Evolutionary conservation across 2,113 vertebrate species (phyloP).

Genomic region (Lota lota): DNA sequence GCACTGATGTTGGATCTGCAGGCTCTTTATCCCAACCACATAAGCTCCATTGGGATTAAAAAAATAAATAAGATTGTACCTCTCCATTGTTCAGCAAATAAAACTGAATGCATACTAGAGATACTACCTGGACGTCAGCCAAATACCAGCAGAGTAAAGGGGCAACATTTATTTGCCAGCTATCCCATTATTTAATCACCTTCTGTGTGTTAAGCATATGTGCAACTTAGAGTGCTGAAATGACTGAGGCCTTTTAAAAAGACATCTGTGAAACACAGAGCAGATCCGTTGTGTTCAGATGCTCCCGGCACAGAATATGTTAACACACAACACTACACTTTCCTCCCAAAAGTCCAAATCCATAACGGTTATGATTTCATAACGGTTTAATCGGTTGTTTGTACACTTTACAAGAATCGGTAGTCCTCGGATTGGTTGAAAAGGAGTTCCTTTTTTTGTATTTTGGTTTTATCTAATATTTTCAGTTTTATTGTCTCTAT

Average conservation of each 20-base stretch:
- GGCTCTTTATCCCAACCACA: background rate
- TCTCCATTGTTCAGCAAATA: constrained; percentile 1
- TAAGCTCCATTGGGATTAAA: constrained; percentile 14
- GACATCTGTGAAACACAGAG: constrained; percentile 55
- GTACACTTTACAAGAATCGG: constrained; percentile 62
- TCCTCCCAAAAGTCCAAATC: constrained; percentile 30
- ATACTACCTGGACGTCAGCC: background rate
- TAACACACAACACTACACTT: constrained; percentile 3
- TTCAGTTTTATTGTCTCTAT: background rate
- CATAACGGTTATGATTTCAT: constrained; percentile 56
- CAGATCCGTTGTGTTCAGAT: constrained; percentile 36
- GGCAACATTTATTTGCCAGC: constrained; percentile 3
- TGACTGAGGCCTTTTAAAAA: constrained; percentile 44
- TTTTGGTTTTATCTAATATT: constrained; percentile 1
- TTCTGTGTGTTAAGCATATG: constrained; percentile 38
- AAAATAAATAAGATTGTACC: constrained; percentile 12
- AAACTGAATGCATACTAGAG: background rate
- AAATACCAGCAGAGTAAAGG: background rate
- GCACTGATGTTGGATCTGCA: background rate
- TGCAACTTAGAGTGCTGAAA: constrained; percentile 17
- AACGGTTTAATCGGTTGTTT: constrained; percentile 62
- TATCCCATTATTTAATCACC: constrained; percentile 17
- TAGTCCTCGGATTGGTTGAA: constrained; percentile 35
- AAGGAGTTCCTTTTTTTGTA: constrained; percentile 8
- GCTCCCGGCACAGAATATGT: constrained; percentile 39